These are phyloP conservation scores for Watsonalla cultraria DNA, from an alignment of 2,888 invertebrate genomes.

Conservation along the genomic window DNA sequence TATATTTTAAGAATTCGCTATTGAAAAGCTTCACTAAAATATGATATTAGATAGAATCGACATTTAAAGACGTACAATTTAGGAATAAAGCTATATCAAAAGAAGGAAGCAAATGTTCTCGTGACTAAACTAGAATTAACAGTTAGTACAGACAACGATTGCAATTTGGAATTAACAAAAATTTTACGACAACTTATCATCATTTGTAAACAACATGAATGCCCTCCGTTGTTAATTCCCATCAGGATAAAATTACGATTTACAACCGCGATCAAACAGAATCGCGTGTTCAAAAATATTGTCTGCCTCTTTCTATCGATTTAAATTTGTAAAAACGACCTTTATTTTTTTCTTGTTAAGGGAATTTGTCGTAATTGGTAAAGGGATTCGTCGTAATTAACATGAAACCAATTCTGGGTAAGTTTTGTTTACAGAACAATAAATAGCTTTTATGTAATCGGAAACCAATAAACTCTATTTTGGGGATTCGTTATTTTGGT, in stretches of 20 bases:
- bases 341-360: conserved; percentile 6
- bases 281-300: conserved; percentile 48
- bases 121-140: background rate
- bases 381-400: conserved; percentile 17
- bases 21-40: too few species aligned
- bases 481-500: background rate
- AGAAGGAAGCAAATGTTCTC: too few species aligned
- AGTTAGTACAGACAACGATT: background rate
- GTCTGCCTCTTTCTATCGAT: conserved; percentile 44
- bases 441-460: background rate
- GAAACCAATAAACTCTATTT: background rate
- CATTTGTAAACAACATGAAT: conserved; percentile 28
- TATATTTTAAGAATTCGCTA: too few species aligned
- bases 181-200: conserved; percentile 32
- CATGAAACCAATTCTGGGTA: conserved; percentile 9
- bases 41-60: too few species aligned
- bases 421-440: background rate
- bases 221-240: conserved; percentile 25
- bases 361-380: conserved; percentile 16
- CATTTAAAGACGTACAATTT: too few species aligned
- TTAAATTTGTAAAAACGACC: conserved; percentile 35
- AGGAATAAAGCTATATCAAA: too few species aligned
- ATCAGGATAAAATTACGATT: conserved; percentile 43
- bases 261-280: conserved; percentile 27
- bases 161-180: background rate